Base-by-base conservation (phyloP, 2,797 vertebrate genomes). In the Lindbergichthys nudifrons region DNA sequence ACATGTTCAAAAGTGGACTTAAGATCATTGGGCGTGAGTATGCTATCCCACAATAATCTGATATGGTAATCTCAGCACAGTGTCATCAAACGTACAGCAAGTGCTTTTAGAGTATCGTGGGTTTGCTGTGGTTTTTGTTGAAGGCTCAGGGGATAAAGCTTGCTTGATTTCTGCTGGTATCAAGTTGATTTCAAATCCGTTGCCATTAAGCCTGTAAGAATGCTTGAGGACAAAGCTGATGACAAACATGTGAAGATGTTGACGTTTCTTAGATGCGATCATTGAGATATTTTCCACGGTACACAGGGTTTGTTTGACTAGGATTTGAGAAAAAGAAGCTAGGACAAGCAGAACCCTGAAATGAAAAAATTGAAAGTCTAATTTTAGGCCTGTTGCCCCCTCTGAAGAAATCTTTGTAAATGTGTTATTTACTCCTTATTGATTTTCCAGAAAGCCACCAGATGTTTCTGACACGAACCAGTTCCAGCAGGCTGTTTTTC, bases 11-110 rank as follows among this genome's bases (percentile, higher is more conserved):
- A 84, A 88, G 84, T 65, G 88, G 85, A 61, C 76, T 94, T 79
- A 94, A 92, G 88, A 86, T 91, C 79, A 88, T 92, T 68, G 89
- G 89, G 68, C 75, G 93, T 95, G 87, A 94, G 93, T 94, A 88
- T 48, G 21, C 80, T 61, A 36, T 54, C 77, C 64, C 16, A 45
- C 7, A 5, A 32, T 77, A 15, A 54, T 79, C 18, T 46, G 12
- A 64, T 39, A 42, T 52, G 52, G 70, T 77, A 19, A 63, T 70
- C 45, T 66, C 10, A 14, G 71, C 53, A 26, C 15, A 18, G 2
- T 19, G 54, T 18, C 15, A 21, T 68, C 39, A 56, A 42, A 56
- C 4, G 11, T 53, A 45, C 63, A 58, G 41, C n/a, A 18, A 52
- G 39, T 69, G 41, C 50, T 71, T 23, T 61, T 1, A 6, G 36